Base-by-base conservation (phyloP, 2,888 invertebrate species). In the Tolmerus cingulatus region DNA sequence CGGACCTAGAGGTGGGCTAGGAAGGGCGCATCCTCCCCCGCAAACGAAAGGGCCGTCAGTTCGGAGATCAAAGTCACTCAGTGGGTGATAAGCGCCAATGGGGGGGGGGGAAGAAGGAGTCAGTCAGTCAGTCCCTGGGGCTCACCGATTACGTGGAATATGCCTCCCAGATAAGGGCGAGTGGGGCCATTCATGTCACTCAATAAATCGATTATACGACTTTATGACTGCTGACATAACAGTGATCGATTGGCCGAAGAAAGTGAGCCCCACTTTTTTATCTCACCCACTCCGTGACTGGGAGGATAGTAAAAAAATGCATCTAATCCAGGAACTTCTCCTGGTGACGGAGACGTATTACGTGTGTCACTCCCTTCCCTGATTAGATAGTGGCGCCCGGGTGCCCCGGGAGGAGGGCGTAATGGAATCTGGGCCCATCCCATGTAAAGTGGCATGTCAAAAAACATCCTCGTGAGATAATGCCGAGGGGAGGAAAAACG, bases 181-280 rank as follows among this genome's bases (percentile, higher is more conserved):
- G 86, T 78, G 81, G 86, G 85, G 51, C 76, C 85, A 86, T 88
- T 88, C 87, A 87, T 88, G 87, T 84, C 85, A 30, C 79, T 88
- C 88, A 88, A 88, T 88, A 88, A 88, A 88, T 88, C 88, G 87
- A 88, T 88, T 88, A 51, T 51, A 88, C 87, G 87, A 87, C 86
- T 88, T 87, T 88, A 88, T 88, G 88, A 88, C 87, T 88, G 87
- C 88, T 87, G 88, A 88, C 88, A 88, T 88, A 88, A 88, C 88
- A 87, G 85, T 88, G 88, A 88, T 88, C 86, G 88, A 88, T 88
- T 88, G 84, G 78, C 23, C 27, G 27, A 27, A 66, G 66, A 66
- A 66, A 66, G 66, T 66, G 66, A 9, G 27, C 23, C 5, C 43
- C 43, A 19, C 12, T 78, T 43, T 78, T 43, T 43, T 9, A 8